Evolutionary conservation across 2,797 vertebrate genomes (phyloP).

Genomic region (Takifugu ocellatus): DNA sequence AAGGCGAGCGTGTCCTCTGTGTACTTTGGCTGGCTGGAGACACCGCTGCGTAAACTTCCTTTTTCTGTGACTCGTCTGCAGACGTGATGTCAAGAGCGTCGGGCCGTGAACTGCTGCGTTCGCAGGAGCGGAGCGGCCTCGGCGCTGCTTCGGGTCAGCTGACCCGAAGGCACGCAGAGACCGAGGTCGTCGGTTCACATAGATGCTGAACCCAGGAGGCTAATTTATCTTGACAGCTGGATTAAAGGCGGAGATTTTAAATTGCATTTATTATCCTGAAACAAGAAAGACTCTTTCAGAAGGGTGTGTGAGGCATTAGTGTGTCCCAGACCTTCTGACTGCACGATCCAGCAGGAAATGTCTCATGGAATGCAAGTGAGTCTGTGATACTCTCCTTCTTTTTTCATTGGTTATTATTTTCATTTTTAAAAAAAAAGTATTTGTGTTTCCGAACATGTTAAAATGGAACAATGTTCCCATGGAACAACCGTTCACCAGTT

Average conservation of each 20-base stretch:
- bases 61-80: slow-evolving; percentile 10
- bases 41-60: slow-evolving; percentile 33
- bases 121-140: too few relatives aligned
- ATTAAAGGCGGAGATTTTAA: slow-evolving; percentile 1
- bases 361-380: slow-evolving; percentile 53
- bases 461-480: too few relatives aligned
- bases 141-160: slow-evolving; percentile 23
- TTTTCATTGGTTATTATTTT: too few relatives aligned
- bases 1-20: slow-evolving; percentile 27
- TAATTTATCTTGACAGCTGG: neutral
- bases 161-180: slow-evolving; percentile 17
- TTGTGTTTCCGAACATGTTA: too few relatives aligned
- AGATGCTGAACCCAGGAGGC: neutral
- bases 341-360: slow-evolving; percentile 63
- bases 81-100: slow-evolving; percentile 37
- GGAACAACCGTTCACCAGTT: too few relatives aligned
- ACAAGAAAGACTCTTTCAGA: slow-evolving; percentile 62
- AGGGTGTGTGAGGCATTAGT: slow-evolving; percentile 30
- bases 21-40: slow-evolving; percentile 39
- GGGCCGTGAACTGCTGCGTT: too few relatives aligned
- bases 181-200: neutral
- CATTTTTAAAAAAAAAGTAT: too few relatives aligned
- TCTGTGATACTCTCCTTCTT: slow-evolving; percentile 14
- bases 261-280: slow-evolving; percentile 1
- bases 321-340: slow-evolving; percentile 53